Evolutionary conservation across 2,888 invertebrate genomes (phyloP).

Genomic region (Cistogaster globosa): DNA sequence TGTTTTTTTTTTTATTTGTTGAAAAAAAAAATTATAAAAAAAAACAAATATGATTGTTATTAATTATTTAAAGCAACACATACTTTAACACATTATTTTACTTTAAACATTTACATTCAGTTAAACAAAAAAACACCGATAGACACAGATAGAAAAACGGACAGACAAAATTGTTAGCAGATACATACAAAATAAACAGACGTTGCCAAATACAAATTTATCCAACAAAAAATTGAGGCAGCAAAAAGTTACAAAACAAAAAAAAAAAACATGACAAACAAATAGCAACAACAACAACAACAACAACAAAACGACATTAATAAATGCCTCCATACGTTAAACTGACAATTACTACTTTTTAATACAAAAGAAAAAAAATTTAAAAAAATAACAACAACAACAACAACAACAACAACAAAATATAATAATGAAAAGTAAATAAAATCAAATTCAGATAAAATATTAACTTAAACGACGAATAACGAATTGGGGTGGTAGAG

Average conservation of each 20-base stretch:
- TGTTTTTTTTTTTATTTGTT: constrained; percentile 21
- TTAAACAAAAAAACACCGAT: not conserved
- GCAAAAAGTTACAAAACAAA: no score
- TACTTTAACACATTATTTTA: constrained; percentile 9
- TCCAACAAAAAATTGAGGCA: constrained; percentile 2
- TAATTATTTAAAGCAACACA: constrained; percentile 15
- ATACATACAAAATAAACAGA: constrained; percentile 51
- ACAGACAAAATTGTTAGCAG: constrained; percentile 26
- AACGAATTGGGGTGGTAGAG: not conserved
- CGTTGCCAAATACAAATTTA: constrained; percentile 53
- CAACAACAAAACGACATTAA: constrained; percentile 24
- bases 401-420: constrained; percentile 13
- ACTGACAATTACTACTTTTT: constrained; percentile 53
- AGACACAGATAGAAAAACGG: not conserved
- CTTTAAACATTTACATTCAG: constrained; percentile 40
- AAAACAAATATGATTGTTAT: constrained; percentile 25
- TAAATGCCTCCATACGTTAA: constrained; percentile 44
- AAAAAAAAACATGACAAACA: constrained; percentile 52
- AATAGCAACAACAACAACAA: constrained; percentile 19
- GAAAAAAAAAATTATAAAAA: no score
- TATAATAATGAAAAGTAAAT: constrained; percentile 24
- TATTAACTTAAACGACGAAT: constrained; percentile 24
- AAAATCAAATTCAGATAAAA: constrained; percentile 50
- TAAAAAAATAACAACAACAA: no score
- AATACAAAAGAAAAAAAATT: no score